Base-by-base conservation (phyloP, 2,113 vertebrate genomes). In the Leuciscus idus region DNA sequence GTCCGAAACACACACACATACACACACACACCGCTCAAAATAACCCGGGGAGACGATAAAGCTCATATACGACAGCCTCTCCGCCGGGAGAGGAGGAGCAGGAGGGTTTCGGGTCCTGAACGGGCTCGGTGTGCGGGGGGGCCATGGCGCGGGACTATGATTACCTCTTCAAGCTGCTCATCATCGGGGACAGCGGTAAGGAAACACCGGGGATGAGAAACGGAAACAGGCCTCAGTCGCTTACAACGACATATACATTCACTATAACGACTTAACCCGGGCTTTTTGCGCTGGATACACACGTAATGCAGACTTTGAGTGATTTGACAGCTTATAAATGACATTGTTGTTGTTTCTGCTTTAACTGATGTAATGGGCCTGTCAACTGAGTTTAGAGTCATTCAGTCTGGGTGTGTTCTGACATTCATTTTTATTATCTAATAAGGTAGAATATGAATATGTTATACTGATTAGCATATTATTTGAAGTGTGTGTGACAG, bases 141-240 rank as follows among this genome's bases (percentile, higher is more conserved):
- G 55, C 28, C 85, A 96, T 96, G 95, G 95, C 95, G 93, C 91
- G 95, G 94, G 95, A 96, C 89, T 96, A 96, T 91, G 95, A 96
- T 91, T 95, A 96, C 90, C 95, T 96, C 89, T 96, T 96, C 91
- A 96, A 96, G 91, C 92, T 96, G 91, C 95, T 96, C 87, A 96
- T 96, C 91, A 96, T 96, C 92, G 95, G 95, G 85, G 95, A 96
- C 91, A 96, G 95, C 93, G 95, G 95, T 96, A 93, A 95, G 95
- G 79, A 90, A 87, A 91, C 64, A 17, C 48, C 84, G 89, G 52
- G 89, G 87, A 77, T 30, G 70, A 75, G 86, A 46, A 88, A 81
- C 84, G 87, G 81, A 79, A 87, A n/a, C 64, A 28, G 91, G 91
- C 91, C 91, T 84, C 61, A 9, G 59, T 61, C 26, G 19, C 6